phyloP scores from a whole-genome alignment of 2,113 vertebrate species.

The Passerina amoena region DNA sequence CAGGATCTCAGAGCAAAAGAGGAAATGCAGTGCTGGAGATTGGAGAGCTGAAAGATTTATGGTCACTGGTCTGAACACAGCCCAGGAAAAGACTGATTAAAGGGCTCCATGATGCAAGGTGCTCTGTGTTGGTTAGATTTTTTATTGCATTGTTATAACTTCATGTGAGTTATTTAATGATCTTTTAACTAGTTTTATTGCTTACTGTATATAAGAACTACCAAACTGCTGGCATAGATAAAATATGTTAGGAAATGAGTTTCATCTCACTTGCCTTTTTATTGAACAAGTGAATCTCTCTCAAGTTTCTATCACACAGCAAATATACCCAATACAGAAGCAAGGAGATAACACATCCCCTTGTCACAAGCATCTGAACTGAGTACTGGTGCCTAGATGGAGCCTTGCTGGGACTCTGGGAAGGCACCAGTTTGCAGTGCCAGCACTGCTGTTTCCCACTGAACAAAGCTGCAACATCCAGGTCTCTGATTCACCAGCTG shows the following conservation, averaged over 20 bases:
- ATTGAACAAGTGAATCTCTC: neutral
- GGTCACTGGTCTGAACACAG: neutral
- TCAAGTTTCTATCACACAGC: neutral
- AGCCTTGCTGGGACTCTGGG: neutral
- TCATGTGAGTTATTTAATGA: conserved; percentile 35
- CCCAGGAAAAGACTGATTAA: conserved; percentile 12
- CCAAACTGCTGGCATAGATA: neutral
- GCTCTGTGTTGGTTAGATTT: neutral
- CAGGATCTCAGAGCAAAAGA: neutral
- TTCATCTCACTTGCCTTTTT: neutral
- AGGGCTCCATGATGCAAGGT: neutral
- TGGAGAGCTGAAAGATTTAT: neutral
- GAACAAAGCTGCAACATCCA: neutral
- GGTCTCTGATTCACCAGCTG: neutral
- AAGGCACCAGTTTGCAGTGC: neutral
- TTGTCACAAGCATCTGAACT: neutral
- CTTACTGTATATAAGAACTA: conserved; percentile 1
- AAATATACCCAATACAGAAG: neutral
- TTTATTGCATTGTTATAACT: conserved; percentile 36
- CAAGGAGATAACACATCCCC: neutral
- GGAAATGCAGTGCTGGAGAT: neutral
- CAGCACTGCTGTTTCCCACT: neutral
- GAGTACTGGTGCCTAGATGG: neutral
- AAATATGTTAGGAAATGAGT: neutral
- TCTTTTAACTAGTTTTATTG: conserved; percentile 56